Percentiles rank a stretch among this genome's conserved stretches.
phyloP scores from a whole-genome alignment of 2,888 invertebrate species.

The Aquatica leii region DNA sequence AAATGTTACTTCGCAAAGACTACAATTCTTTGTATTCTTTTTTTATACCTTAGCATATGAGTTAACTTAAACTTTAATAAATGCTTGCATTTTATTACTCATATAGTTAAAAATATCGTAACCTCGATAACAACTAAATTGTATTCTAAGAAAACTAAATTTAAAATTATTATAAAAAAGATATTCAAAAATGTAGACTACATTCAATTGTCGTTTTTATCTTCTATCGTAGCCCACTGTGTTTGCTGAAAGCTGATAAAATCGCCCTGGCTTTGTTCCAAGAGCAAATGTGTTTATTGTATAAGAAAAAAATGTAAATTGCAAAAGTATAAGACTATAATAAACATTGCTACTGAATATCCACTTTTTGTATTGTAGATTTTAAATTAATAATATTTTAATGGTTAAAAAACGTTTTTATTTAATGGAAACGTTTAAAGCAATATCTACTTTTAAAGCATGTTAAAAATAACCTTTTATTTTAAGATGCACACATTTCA shows the following conservation, averaged over 20 bases:
- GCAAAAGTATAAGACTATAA: too few relatives aligned
- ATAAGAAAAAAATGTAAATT: background rate
- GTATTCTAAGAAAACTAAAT: background rate
- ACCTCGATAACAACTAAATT: background rate
- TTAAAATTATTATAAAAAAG: background rate
- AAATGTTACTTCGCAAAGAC: conserved; percentile 32
- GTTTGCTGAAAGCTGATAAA: conserved; percentile 35
- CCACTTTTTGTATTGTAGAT: too few relatives aligned
- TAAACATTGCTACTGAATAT: too few relatives aligned
- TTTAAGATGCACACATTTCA: too few relatives aligned
- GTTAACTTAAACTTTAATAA: conserved; percentile 13
- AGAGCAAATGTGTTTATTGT: conserved; percentile 32
- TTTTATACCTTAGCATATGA: too few relatives aligned
- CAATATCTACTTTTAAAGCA: too few relatives aligned
- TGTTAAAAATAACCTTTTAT: too few relatives aligned
- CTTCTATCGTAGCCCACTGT: conserved; percentile 28
- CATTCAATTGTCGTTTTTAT: conserved; percentile 35
- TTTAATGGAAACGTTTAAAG: too few relatives aligned
- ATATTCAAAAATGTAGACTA: conserved; percentile 27
- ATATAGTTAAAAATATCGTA: background rate
- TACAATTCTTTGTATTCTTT: too few relatives aligned
- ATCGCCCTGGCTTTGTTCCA: conserved; percentile 36
- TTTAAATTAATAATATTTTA: too few relatives aligned
- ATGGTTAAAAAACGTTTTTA: too few relatives aligned
- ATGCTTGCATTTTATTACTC: too few relatives aligned